These are phyloP conservation scores for Diplogasteroides magnus DNA, from an alignment of 1,140 invertebrate species.

Conservation along the genomic window DNA sequence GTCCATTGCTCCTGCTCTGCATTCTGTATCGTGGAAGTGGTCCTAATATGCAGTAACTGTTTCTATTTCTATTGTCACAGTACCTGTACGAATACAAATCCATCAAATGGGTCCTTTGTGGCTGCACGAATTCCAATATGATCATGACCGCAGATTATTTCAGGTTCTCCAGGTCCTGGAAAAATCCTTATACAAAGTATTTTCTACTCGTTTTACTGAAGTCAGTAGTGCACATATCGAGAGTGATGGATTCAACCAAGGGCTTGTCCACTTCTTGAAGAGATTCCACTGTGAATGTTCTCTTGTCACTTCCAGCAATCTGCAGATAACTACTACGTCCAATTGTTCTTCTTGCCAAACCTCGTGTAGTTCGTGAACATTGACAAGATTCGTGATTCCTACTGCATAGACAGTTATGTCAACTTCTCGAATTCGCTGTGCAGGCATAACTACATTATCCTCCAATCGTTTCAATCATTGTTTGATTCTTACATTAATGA, in stretches of 20 bases:
- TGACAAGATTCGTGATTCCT: conserved; percentile 53
- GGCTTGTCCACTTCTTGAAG: conserved; percentile 52
- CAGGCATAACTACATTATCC: conserved; percentile 46
- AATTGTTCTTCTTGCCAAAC: conserved; percentile 21
- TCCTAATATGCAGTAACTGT: conserved; percentile 23
- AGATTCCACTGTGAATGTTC: conserved; percentile 52
- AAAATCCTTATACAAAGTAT: not conserved
- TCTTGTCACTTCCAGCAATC: conserved; percentile 50
- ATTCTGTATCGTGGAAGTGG: conserved; percentile 52
- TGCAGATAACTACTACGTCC: conserved; percentile 14
- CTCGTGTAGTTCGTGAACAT: conserved; percentile 53
- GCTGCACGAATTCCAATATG: conserved; percentile 53
- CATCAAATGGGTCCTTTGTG: conserved; percentile 55
- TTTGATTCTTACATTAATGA: too few species aligned
- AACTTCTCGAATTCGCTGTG: conserved; percentile 48
- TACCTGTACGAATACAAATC: conserved; percentile 47
- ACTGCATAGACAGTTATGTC: conserved; percentile 53
- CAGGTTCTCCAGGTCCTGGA: conserved; percentile 51
- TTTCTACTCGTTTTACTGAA: conserved; percentile 36
- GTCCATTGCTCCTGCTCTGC: conserved; percentile 50
- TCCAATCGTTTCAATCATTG: not conserved
- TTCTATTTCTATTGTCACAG: not conserved
- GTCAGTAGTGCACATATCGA: conserved; percentile 55
- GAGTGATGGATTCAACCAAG: conserved; percentile 51
- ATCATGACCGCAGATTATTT: conserved; percentile 53